These are phyloP conservation scores for Drosophila mulleri DNA, from an alignment of 2,888 invertebrate genomes.

Conservation along the genomic window DNA sequence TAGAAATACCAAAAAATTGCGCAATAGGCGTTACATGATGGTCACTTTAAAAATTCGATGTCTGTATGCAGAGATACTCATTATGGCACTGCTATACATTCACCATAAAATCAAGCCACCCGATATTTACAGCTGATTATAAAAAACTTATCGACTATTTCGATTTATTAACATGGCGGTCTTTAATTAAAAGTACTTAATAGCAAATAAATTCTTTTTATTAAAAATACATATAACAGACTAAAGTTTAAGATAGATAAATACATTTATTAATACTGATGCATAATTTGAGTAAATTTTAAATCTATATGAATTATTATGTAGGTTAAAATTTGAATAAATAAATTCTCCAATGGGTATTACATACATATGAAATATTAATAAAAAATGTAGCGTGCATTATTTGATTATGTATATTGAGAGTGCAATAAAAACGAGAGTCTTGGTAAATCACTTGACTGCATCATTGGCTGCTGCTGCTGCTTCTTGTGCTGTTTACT, in stretches of 20 bases:
- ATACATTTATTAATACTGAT: conserved; percentile 64
- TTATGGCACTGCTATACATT: conserved; percentile 1
- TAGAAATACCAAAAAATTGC: background rate
- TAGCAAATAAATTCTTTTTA: background rate
- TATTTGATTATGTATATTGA: conserved; percentile 29
- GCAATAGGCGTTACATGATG: background rate
- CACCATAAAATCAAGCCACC: no score
- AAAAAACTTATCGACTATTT: conserved; percentile 5
- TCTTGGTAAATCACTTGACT: conserved; percentile 69
- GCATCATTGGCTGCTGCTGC: conserved; percentile 11
- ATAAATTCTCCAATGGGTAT: conserved; percentile 25
- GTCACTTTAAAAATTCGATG: conserved; percentile 1
- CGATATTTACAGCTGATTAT: background rate
- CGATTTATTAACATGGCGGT: conserved; percentile 1
- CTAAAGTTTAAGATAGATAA: conserved; percentile 38
- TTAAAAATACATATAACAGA: background rate
- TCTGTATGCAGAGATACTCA: background rate
- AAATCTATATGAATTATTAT: conserved; percentile 41
- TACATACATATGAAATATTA: conserved; percentile 33
- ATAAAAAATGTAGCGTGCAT: conserved; percentile 54
- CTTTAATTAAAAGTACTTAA: background rate
- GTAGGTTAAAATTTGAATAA: conserved; percentile 31
- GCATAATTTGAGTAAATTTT: conserved; percentile 21
- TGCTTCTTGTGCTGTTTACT: conserved; percentile 31
- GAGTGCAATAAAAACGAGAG: conserved; percentile 62